Percentiles rank a stretch among this genome's conserved stretches.
Conservation (phyloP, 2,888 invertebrate species). For the Leuctra nigra region DNA sequence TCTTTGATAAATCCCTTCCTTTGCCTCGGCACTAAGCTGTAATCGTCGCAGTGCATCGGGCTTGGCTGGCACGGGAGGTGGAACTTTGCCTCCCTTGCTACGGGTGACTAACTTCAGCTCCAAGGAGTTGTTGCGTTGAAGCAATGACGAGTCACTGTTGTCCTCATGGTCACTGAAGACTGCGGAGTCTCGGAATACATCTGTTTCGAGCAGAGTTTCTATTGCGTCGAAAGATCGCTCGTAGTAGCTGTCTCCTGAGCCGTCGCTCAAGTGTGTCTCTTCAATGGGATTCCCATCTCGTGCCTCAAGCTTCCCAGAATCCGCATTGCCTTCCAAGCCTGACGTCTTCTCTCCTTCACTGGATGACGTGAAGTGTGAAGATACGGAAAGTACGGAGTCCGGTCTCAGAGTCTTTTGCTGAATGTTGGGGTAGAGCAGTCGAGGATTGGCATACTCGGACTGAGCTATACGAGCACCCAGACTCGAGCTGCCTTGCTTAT, state of each 20-base stretch:
- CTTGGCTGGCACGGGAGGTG: constrained; percentile 60
- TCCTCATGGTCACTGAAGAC: constrained; percentile 75
- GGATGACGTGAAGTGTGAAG: constrained; percentile 49
- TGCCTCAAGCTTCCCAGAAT: constrained; percentile 8
- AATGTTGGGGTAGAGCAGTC: constrained; percentile 50
- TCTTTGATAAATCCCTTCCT: background rate
- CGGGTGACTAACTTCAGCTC: constrained; percentile 18
- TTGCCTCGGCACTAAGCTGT: background rate
- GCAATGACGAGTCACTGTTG: constrained; percentile 18
- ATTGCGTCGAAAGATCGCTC: constrained; percentile 69
- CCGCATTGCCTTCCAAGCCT: constrained; percentile 30
- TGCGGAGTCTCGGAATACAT: constrained; percentile 72
- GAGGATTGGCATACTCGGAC: constrained; percentile 79
- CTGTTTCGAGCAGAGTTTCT: constrained; percentile 60
- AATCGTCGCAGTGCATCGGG: constrained; percentile 37
- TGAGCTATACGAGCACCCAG: constrained; percentile 79
- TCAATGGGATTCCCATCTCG: constrained; percentile 30
- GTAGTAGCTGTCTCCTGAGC: constrained; percentile 62
- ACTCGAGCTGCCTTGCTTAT: constrained; percentile 73
- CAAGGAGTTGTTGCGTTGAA: background rate
- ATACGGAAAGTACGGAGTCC: constrained; percentile 48
- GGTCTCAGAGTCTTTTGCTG: constrained; percentile 35
- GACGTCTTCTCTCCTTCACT: constrained; percentile 43
- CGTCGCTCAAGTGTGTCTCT: constrained; percentile 39
- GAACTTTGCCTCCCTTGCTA: constrained; percentile 41